These are phyloP conservation scores for Euplexia lucipara DNA, from an alignment of 2,888 invertebrate species.

Conservation along the genomic window DNA sequence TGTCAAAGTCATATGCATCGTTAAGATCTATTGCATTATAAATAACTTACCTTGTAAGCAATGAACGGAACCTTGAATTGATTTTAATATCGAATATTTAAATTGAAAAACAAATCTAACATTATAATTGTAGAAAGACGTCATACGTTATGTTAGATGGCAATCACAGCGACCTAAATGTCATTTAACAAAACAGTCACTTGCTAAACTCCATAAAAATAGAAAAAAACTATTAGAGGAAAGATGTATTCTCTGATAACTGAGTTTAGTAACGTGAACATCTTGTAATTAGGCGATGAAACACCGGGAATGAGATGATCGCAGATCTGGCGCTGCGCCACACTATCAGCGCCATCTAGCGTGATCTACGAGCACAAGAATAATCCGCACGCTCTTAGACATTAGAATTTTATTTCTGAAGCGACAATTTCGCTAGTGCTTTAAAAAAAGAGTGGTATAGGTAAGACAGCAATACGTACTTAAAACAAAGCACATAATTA, in stretches of 20 bases:
- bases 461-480: slow-evolving; percentile 67
- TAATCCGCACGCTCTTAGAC: slow-evolving; percentile 67
- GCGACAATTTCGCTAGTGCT: slow-evolving; percentile 32
- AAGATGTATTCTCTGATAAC: slow-evolving; percentile 61
- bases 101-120: background rate
- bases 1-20: background rate
- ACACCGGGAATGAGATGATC: slow-evolving; percentile 77
- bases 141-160: slow-evolving; percentile 16
- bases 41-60: too few relatives aligned
- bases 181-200: slow-evolving; percentile 34
- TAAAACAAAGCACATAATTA: slow-evolving; percentile 84
- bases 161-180: slow-evolving; percentile 24
- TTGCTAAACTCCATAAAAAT: slow-evolving; percentile 55
- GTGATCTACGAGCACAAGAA: slow-evolving; percentile 85
- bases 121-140: background rate
- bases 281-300: slow-evolving; percentile 82
- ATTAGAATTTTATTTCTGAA: slow-evolving; percentile 44
- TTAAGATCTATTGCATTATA: background rate
- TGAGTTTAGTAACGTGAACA: slow-evolving; percentile 69
- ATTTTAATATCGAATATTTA: background rate
- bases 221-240: slow-evolving; percentile 59
- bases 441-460: slow-evolving; percentile 54
- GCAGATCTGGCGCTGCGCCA: slow-evolving; percentile 87
- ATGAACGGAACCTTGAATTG: slow-evolving; percentile 3
- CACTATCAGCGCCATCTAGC: slow-evolving; percentile 86